Evolutionary conservation across 2,888 invertebrate genomes (phyloP).

Genomic region (Coronaproctus castanopsis): DNA sequence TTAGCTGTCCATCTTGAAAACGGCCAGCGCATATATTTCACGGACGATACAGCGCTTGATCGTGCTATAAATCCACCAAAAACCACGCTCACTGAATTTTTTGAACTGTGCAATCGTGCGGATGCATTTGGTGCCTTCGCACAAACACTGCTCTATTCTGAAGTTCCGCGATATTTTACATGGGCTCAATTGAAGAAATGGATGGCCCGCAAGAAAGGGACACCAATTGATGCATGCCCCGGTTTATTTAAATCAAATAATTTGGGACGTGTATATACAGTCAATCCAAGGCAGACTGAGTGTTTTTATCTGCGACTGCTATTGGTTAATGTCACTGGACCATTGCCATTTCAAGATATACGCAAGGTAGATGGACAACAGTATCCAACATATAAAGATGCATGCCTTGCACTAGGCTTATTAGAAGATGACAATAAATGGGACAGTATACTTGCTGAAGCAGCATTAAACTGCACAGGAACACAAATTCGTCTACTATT

Average conservation of each 20-base stretch:
- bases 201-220: conserved; percentile 4
- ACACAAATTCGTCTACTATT: conserved; percentile 22
- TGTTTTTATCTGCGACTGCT: conserved; percentile 19
- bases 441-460: conserved; percentile 17
- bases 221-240: conserved; percentile 1
- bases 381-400: conserved; percentile 14
- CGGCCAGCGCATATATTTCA: conserved; percentile 13
- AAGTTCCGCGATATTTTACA: conserved; percentile 11
- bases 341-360: conserved; percentile 20
- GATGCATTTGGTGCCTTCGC: conserved; percentile 2
- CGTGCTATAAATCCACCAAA: conserved; percentile 1
- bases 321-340: conserved; percentile 18
- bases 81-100: conserved; percentile 6
- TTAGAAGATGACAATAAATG: conserved; percentile 19
- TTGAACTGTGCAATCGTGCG: conserved; percentile 3
- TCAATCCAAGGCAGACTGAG: conserved; percentile 12
- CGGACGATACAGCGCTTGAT: conserved; percentile 1
- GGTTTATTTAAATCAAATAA: conserved; percentile 1
- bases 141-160: conserved; percentile 6
- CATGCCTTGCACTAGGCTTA: conserved; percentile 14
- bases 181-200: conserved; percentile 8
- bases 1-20: conserved; percentile 20
- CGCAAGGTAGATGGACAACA: conserved; percentile 15
- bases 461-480: conserved; percentile 16
- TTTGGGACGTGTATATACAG: conserved; percentile 9